These are phyloP conservation scores for Danio aesculapii DNA, from an alignment of 2,797 vertebrate genomes.

Conservation along the genomic window DNA sequence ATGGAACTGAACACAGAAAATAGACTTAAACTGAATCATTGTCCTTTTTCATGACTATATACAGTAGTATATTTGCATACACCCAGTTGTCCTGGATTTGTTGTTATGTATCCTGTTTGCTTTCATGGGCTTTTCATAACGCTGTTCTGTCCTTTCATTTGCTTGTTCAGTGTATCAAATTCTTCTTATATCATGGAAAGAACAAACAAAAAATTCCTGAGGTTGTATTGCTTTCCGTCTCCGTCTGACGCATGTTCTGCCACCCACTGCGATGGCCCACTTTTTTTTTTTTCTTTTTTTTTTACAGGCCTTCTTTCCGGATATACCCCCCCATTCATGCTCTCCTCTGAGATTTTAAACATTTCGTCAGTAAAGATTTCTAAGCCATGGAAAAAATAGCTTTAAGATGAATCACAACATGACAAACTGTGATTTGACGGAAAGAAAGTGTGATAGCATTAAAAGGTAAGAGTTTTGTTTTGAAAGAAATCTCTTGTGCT, in stretches of 20 bases:
- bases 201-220: not conserved
- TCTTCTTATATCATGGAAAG: not conserved
- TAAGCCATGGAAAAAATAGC: not conserved
- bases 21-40: not conserved
- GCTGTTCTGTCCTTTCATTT: not conserved
- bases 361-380: not conserved
- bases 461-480: no score
- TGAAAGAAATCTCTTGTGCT: no score
- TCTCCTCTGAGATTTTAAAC: not conserved
- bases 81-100: not conserved
- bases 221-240: not conserved
- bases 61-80: not conserved
- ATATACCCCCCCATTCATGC: not conserved
- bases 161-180: conserved; percentile 5
- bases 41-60: not conserved
- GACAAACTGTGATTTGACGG: not conserved
- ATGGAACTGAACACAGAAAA: not conserved
- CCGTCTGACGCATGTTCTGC: not conserved
- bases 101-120: not conserved
- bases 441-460: not conserved
- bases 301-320: not conserved
- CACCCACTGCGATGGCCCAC: not conserved
- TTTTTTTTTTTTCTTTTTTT: conserved; percentile 8
- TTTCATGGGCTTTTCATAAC: not conserved
- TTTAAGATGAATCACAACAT: not conserved